These are phyloP conservation scores for Brachypterus glaber DNA, from an alignment of 2,888 invertebrate genomes.

Conservation along the genomic window DNA sequence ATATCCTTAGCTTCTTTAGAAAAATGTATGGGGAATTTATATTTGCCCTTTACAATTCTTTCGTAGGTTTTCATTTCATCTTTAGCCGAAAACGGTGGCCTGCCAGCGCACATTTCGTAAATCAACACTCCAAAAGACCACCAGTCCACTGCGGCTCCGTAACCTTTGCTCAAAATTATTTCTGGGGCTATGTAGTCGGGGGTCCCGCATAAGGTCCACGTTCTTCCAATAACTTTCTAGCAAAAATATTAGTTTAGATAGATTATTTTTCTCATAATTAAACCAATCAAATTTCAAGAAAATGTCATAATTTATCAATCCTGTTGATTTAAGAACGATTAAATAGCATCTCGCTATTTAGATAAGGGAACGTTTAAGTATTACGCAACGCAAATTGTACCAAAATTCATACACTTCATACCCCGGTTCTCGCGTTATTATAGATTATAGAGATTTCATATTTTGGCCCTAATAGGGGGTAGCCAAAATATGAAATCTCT, in stretches of 20 bases:
- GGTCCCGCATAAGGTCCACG: constrained; percentile 90
- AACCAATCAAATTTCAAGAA: no score
- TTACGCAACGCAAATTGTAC: no score
- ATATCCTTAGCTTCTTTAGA: constrained; percentile 74
- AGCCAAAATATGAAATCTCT: no score
- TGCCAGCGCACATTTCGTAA: constrained; percentile 84
- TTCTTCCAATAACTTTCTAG: constrained; percentile 54
- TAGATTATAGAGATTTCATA: no score
- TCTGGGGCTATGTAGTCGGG: constrained; percentile 95
- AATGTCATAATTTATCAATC: no score
- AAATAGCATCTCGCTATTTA: no score
- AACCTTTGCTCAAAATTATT: constrained; percentile 79
- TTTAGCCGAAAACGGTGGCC: constrained; percentile 83
- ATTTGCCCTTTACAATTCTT: constrained; percentile 84
- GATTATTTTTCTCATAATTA: no score
- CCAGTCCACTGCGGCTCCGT: constrained; percentile 90
- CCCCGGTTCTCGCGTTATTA: no score
- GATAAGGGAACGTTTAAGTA: no score
- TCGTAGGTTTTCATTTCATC: constrained; percentile 92
- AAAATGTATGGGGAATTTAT: constrained; percentile 76
- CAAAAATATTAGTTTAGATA: constrained; percentile 3
- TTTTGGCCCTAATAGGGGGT: no score
- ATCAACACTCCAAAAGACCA: constrained; percentile 87
- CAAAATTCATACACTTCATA: no score
- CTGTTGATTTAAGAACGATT: no score